Evolutionary conservation across 2,888 invertebrate species (phyloP).

Genomic region (Linyphia triangularis): DNA sequence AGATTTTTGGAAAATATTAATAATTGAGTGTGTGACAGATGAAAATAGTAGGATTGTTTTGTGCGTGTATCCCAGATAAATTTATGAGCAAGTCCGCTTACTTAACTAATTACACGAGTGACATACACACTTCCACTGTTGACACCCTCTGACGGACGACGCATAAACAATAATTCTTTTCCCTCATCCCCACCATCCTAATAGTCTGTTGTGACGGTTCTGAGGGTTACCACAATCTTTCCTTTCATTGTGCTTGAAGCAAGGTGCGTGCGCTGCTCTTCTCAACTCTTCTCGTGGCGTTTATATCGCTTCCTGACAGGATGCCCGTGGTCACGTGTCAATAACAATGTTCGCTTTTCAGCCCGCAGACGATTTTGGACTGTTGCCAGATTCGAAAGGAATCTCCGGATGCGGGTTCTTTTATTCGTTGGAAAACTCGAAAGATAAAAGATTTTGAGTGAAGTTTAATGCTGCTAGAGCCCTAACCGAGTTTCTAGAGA

Average conservation of each 20-base stretch:
- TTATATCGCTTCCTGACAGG: background rate
- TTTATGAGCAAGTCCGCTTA: no score
- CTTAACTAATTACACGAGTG: background rate
- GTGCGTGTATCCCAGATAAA: no score
- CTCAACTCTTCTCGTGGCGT: background rate
- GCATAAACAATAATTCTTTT: background rate
- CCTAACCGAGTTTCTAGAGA: background rate
- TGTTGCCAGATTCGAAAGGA: background rate
- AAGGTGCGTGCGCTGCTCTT: background rate
- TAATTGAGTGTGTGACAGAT: no score
- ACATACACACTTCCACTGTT: background rate
- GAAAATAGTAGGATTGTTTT: no score
- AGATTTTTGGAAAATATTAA: no score
- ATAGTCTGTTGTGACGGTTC: conserved; percentile 30
- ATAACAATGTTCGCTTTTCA: conserved; percentile 32
- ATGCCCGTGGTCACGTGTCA: conserved; percentile 31
- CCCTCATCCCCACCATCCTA: background rate
- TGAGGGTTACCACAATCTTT: conserved; percentile 23
- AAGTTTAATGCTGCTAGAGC: background rate
- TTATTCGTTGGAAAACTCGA: background rate
- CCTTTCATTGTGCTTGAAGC: background rate
- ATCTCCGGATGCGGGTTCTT: background rate
- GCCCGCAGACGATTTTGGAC: conserved; percentile 1
- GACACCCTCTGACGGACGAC: background rate
- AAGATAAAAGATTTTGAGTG: background rate